Conservation (phyloP, 2,888 invertebrate genomes). For the Cantharis rufa region DNA sequence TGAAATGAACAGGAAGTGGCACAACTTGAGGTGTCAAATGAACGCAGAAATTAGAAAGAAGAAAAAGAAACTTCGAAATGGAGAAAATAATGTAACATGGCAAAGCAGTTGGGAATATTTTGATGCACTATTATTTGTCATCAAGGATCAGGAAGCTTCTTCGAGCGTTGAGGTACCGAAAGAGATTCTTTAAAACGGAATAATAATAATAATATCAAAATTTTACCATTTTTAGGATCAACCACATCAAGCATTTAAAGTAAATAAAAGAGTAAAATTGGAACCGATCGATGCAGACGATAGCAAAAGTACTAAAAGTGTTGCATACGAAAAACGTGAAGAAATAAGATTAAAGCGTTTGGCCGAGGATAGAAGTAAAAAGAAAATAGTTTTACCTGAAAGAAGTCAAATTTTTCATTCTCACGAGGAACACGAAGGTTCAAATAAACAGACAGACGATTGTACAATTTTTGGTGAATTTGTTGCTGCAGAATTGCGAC, state of each 20-base stretch:
- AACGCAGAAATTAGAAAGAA: neutral
- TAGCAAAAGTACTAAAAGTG: neutral
- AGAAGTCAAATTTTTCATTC: neutral
- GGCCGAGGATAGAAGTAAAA: neutral
- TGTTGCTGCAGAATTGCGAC: neutral
- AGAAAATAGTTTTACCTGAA: neutral
- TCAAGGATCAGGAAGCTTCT: neutral
- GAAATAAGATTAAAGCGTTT: neutral
- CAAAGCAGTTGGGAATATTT: neutral
- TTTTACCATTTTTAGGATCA: neutral
- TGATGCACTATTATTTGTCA: neutral
- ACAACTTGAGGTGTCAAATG: neutral
- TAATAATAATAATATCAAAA: neutral
- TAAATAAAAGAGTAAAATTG: neutral
- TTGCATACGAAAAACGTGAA: neutral
- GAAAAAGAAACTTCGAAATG: neutral
- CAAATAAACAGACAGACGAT: neutral
- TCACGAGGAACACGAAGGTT: neutral
- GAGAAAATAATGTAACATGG: neutral
- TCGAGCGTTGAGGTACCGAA: neutral
- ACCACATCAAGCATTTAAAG: neutral
- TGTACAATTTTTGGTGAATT: neutral
- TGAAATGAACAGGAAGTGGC: neutral
- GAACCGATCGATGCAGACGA: neutral
- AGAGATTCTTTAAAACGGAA: neutral